Evolutionary conservation across 2,113 vertebrate species (phyloP).

Genomic region (Carassius auratus): DNA sequence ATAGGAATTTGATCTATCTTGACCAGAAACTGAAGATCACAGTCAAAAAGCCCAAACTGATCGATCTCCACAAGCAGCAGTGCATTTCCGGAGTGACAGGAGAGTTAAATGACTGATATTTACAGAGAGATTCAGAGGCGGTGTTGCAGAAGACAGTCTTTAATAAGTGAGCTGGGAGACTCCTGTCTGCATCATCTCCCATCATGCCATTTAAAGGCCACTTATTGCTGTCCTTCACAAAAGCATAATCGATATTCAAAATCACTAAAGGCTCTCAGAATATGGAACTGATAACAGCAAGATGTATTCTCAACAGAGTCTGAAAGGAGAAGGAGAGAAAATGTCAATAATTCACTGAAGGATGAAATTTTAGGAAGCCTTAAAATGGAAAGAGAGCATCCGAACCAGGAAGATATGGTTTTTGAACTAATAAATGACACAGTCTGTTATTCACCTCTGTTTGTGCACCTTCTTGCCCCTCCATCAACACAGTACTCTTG

Average conservation of each 20-base stretch:
- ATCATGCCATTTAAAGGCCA: slow-evolving; percentile 42
- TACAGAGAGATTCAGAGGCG: slow-evolving; percentile 2
- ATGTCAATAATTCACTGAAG: slow-evolving; percentile 40
- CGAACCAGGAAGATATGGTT: neutral
- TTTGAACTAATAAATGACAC: neutral
- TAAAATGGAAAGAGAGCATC: neutral
- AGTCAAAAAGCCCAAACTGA: neutral
- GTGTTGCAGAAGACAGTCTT: neutral
- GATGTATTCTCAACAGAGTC: slow-evolving; percentile 15
- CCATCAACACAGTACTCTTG: neutral
- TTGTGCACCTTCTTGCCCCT: neutral
- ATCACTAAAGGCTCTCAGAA: slow-evolving; percentile 38
- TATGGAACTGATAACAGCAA: slow-evolving; percentile 21
- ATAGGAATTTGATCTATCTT: neutral
- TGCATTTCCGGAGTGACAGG: neutral
- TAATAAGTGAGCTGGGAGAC: slow-evolving; percentile 11
- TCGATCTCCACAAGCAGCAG: neutral
- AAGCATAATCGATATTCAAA: slow-evolving; percentile 49
- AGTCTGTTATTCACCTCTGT: neutral
- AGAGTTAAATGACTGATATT: slow-evolving; percentile 32
- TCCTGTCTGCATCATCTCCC: neutral
- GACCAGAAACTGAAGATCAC: neutral
- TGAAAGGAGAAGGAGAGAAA: slow-evolving; percentile 3
- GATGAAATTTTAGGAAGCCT: slow-evolving; percentile 16
- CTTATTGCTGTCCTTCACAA: slow-evolving; percentile 29